These are phyloP conservation scores for Megastigmus dorsalis DNA, from an alignment of 2,888 invertebrate genomes.

Conservation along the genomic window DNA sequence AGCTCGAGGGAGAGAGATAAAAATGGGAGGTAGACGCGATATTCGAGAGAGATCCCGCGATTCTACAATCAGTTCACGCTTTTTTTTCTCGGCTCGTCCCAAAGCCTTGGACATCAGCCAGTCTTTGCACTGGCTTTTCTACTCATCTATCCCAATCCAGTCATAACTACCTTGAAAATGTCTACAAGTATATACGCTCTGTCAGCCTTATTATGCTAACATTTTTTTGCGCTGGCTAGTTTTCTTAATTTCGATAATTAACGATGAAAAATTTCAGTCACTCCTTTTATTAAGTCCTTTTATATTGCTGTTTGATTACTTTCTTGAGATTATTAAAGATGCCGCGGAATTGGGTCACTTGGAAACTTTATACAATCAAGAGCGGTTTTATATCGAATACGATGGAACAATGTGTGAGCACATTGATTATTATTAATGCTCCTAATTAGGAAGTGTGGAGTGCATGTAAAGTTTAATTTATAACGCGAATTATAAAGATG, in stretches of 20 bases:
- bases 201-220: too few species aligned
- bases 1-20: not conserved
- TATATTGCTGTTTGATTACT: conserved; percentile 8
- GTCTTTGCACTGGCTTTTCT: too few species aligned
- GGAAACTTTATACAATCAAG: too few species aligned
- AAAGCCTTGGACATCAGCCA: conserved; percentile 39
- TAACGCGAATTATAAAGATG: too few species aligned
- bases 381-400: too few species aligned
- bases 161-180: conserved; percentile 27
- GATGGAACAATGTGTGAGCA: too few species aligned
- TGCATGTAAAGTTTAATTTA: too few species aligned
- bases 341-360: not conserved
- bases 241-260: too few species aligned
- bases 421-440: too few species aligned
- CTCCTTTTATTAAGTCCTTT: too few species aligned
- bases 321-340: not conserved
- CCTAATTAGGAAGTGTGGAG: too few species aligned
- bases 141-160: conserved; percentile 11
- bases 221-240: not conserved
- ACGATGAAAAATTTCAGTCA: not conserved
- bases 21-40: not conserved
- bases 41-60: conserved; percentile 13
- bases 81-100: not conserved
- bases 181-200: too few species aligned
- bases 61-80: conserved; percentile 9